These are phyloP conservation scores for Orthonyx spaldingii DNA, from an alignment of 2,113 vertebrate genomes.

Conservation along the genomic window DNA sequence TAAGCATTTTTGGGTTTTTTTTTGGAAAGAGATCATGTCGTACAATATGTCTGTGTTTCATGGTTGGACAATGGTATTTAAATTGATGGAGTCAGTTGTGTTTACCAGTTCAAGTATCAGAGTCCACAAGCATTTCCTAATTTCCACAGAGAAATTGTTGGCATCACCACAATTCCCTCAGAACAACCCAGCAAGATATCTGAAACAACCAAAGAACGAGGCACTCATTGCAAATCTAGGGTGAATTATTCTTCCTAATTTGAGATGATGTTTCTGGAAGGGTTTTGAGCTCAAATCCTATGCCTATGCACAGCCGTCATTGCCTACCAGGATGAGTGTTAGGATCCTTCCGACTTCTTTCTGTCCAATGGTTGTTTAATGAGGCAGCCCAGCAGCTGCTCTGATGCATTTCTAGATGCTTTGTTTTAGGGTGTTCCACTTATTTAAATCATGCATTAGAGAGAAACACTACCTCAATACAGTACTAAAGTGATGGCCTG, in stretches of 20 bases:
- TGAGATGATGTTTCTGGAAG: not conserved
- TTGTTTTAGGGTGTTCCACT: not conserved
- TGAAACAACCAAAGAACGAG: not conserved
- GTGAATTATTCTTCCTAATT: not conserved
- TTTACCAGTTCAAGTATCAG: not conserved
- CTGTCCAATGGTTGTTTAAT: not conserved
- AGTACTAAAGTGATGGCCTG: not conserved
- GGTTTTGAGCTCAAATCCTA: not conserved
- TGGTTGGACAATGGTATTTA: not conserved
- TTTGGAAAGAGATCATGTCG: not conserved
- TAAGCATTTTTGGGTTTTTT: accelerated
- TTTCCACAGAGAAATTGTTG: not conserved
- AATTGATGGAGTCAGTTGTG: not conserved
- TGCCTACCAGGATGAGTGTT: not conserved
- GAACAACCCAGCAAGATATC: not conserved
- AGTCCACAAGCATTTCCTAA: not conserved
- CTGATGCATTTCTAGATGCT: not conserved
- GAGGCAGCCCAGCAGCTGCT: not conserved
- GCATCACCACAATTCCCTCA: not conserved
- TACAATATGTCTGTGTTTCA: not conserved
- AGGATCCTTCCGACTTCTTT: not conserved
- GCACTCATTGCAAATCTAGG: not conserved
- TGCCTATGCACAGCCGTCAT: not conserved
- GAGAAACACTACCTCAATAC: not conserved
- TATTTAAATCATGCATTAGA: not conserved